phyloP scores from a whole-genome alignment of 92 coral and sea anemone genomes.

The Parazoanthus atlanticus region DNA sequence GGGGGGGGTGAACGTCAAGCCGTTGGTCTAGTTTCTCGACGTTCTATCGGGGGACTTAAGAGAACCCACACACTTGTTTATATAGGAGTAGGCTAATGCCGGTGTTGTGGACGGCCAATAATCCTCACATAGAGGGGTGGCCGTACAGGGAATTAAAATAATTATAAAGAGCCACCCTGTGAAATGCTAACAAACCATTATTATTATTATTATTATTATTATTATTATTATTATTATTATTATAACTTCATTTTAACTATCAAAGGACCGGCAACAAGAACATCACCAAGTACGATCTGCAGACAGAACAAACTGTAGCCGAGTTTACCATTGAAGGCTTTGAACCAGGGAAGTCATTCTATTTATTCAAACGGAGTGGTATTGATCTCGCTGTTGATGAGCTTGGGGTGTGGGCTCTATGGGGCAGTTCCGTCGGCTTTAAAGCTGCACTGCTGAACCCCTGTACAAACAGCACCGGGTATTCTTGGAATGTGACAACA shows the following conservation, averaged over 20 bases:
- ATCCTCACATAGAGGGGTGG: too few species aligned
- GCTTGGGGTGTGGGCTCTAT: constrained; percentile 26
- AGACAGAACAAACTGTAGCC: background rate
- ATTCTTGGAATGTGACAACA: constrained; percentile 23
- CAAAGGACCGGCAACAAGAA: background rate
- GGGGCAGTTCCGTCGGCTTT: constrained; percentile 9
- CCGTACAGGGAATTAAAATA: too few species aligned
- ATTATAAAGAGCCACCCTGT: too few species aligned
- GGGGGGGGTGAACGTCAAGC: too few species aligned
- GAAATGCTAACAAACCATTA: too few species aligned
- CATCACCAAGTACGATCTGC: constrained; percentile 22
- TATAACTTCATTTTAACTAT: background rate
- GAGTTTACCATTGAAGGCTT: constrained; percentile 11
- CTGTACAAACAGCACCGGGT: constrained; percentile 1
- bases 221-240: too few species aligned
- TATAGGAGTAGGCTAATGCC: too few species aligned
- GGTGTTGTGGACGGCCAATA: too few species aligned
- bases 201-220: too few species aligned
- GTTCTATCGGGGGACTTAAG: too few species aligned
- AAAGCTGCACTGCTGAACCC: constrained; percentile 32
- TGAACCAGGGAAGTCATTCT: background rate
- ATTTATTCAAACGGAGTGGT: background rate
- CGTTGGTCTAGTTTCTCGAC: too few species aligned
- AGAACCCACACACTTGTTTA: too few species aligned
- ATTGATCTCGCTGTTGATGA: constrained; percentile 39